Base-by-base conservation (phyloP, 2,113 vertebrate genomes). In the Saguinus midas region DNA sequence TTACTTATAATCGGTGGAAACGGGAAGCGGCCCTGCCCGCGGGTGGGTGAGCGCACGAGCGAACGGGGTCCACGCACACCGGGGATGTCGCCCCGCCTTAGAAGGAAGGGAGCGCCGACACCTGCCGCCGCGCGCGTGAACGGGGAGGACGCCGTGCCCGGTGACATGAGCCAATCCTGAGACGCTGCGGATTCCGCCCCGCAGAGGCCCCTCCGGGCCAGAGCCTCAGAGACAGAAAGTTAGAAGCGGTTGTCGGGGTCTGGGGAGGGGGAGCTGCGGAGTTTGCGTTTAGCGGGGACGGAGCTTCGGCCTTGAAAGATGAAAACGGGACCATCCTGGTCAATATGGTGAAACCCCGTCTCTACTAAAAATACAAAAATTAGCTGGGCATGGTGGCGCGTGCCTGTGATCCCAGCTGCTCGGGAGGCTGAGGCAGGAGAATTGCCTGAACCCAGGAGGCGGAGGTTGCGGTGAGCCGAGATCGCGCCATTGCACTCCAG, bases 91-190 rank as follows among this genome's bases (percentile, higher is more conserved):
- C 25, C 9, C 25, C 48, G 55, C 57, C 83, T 57, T 80, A 8
- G 16, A 27, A 68, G 37, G 48, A 27, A 27, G n/a, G 55, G 8
- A n/a, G 25, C 21, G 23, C 43, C 64, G 48, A 1, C 45, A 11
- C n/a, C 0, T 27, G 55, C 75, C 17, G 27, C 43, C 29, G 8
- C 21, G 35, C 2, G 1, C 10, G 0, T 0, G 18, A 18, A 2
- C 29, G 29, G 27, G 3, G n/a, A 66, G 48, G 29, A 48, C 52
- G 12, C 32, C 18, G 18, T n/a, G 48, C 35, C 27, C 14, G 17
- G 50, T 81, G 52, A 35, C 50, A 73, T 1, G 3, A 40, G 21
- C n/a, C 43, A 11, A 8, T 16, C 32, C 14, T 8, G 7, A 27
- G 17, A 4, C 75, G n/a, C n/a, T 40, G 37, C 37, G 37, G 76